Base-by-base conservation (phyloP, 37 sponge, comb jelly and placozoan species). In the Beroe forskalii region DNA sequence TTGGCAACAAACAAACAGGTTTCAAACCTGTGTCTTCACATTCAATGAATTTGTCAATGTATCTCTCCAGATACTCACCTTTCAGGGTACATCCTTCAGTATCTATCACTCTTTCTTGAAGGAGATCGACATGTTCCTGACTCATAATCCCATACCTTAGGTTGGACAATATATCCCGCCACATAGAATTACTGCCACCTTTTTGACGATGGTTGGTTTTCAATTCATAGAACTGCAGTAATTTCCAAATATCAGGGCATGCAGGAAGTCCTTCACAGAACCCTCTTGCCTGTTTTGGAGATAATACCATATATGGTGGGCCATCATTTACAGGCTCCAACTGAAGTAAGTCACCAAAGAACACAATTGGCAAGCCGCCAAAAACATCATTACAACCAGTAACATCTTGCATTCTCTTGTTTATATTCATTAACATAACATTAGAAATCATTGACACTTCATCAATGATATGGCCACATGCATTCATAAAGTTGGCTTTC, bases 401-500 rank as follows among this genome's bases (percentile, higher is more conserved):
- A n/a, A 64, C 3, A 4, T 64, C 66, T 22, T 23, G 4, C 24
- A 64, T 8, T n/a, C 66, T 8, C 31, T 6, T 22, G 4, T 22
- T 4, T 4, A 64, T 64, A 4, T n/a, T 6, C 31, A 64, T 3
- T 22, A 64, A 23, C 4, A 27, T 64, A 64, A 28, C 30, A 64
- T 64, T 64, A 64, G 20, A 22, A 6, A 64, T 23, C 66, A 64
- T 64, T 22, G 24, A n/a, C 4, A 64, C 31, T 64, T 64, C 66
- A 64, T 64, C 66, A 27, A 64, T 20, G n/a, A n/a, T n/a, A n/a
- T n/a, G n/a, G n/a, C n/a, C n/a, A n/a, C n/a, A n/a, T n/a, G n/a
- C n/a, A n/a, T n/a, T n/a, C n/a, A 90, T 75, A 17, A 86, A 30
- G 67, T 92, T 75, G 23, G 67, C 62, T 89, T 90, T 40, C n/a